Evolutionary conservation across 2,888 invertebrate species (phyloP), one percentile per base, ranked within the genome.

Genomic region (Ectemnius cavifrons): DNA sequence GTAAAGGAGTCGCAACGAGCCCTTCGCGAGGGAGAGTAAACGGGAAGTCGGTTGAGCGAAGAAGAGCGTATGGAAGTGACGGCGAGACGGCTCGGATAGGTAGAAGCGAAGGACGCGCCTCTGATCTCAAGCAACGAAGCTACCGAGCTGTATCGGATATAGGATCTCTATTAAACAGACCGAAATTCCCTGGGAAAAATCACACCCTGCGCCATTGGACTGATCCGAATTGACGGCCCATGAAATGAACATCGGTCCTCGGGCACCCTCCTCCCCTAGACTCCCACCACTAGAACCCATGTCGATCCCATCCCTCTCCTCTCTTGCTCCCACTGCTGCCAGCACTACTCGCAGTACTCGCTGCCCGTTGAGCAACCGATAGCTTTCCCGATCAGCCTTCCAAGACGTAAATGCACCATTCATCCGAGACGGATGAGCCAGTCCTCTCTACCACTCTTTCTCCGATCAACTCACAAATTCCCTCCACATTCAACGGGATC

Each of bases 191-290:
- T 80, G 83, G 84, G 83, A 87, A 88, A 88, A 88, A 86, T 87
- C 88, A 86, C 87, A 85, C 84, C 79, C 83, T 83, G 83, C 82
- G 85, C 85, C 85, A 85, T 85, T 85, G 85, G 84, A 88, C 86
- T 88, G 89, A 89, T 88, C 82, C 85, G 87, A 90, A 71, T 84
- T 85, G 90, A 88, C 90, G 88, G 88, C 84, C 89, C 90, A 89
- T 90, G 90, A 90, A 90, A 90, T 90, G 89, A 89, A 89, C 89
- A 86, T 84, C 85, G 84, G 83, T 84, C 85, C 85, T 78, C 82
- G 71, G 60, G 72, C 77, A 52, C 52, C 52, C n/a, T n/a, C n/a
- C 52, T 16, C 14, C 52, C 13, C 13, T 16, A 20, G 20, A 2
- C 20, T 20, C 16, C 52, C n/a, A 16, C 52, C 52, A 16, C 52